These are phyloP conservation scores for Babyrousa celebensis DNA, from an alignment of 2,797 vertebrate species.

Conservation along the genomic window DNA sequence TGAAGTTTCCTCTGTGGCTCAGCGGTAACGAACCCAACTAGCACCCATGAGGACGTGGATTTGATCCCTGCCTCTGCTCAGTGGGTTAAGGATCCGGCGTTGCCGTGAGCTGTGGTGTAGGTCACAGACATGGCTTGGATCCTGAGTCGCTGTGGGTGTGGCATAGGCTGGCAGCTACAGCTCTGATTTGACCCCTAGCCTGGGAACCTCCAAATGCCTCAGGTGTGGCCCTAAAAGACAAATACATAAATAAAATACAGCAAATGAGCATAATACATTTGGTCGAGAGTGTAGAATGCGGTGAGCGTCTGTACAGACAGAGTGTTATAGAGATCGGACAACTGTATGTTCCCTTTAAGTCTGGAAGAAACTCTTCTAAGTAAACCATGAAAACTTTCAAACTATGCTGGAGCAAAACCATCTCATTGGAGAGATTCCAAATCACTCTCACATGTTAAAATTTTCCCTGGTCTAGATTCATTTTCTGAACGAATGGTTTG, in stretches of 20 bases:
- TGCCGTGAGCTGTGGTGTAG: too few relatives aligned
- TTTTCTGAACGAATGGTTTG: neutral
- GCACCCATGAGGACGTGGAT: too few relatives aligned
- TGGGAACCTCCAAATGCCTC: too few relatives aligned
- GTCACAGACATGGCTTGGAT: too few relatives aligned
- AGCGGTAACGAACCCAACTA: too few relatives aligned
- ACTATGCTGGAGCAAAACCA: neutral
- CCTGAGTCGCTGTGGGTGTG: too few relatives aligned
- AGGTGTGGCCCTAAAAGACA: too few relatives aligned
- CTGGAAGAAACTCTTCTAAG: neutral
- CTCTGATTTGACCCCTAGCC: too few relatives aligned
- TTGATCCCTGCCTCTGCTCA: too few relatives aligned
- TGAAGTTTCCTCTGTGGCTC: neutral
- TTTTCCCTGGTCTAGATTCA: constrained; percentile 43
- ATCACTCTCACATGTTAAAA: neutral
- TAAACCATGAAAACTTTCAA: neutral
- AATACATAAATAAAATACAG: constrained; percentile 35
- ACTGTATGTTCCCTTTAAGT: neutral
- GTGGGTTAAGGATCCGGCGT: too few relatives aligned
- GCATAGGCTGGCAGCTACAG: too few relatives aligned
- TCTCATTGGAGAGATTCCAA: neutral
- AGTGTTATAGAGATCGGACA: neutral
- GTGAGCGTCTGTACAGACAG: neutral
- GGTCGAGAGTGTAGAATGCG: neutral
- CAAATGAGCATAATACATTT: constrained; percentile 5